Evolutionary conservation across 2,113 vertebrate species (phyloP).

Genomic region (Podarcis raffonei): DNA sequence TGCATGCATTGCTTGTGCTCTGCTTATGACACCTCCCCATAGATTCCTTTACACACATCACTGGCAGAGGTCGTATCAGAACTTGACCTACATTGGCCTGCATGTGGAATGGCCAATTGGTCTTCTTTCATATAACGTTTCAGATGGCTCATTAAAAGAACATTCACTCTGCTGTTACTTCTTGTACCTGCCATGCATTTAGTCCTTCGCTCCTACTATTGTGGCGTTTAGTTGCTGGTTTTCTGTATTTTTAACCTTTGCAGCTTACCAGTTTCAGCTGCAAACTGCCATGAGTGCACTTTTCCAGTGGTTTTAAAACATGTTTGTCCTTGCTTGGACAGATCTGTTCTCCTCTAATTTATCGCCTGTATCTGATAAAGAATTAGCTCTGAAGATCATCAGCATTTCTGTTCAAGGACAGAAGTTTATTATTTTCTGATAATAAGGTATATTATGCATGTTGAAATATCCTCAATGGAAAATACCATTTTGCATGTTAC

Average conservation of each 20-base stretch:
- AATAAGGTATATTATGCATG: background rate
- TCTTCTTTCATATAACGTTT: background rate
- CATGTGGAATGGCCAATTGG: background rate
- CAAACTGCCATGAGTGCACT: background rate
- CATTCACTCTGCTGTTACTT: background rate
- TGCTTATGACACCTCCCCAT: background rate
- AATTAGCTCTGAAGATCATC: background rate
- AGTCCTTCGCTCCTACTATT: background rate
- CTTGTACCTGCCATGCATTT: background rate
- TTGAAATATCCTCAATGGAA: background rate
- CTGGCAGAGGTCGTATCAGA: background rate
- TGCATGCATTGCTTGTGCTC: background rate
- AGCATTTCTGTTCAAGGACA: background rate
- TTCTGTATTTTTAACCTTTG: background rate
- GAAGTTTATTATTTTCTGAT: background rate
- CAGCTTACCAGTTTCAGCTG: background rate
- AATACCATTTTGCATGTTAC: slow-evolving; percentile 5
- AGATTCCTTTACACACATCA: background rate
- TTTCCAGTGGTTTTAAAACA: background rate
- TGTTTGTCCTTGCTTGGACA: background rate
- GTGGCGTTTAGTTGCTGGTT: no score
- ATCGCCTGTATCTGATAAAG: background rate
- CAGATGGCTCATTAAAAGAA: background rate
- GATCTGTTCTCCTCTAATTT: background rate
- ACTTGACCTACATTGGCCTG: background rate